Evolutionary conservation across 2,797 vertebrate species (phyloP), one percentile per base, ranked within the genome.

Genomic region (Mormyrus proboscirostris): DNA sequence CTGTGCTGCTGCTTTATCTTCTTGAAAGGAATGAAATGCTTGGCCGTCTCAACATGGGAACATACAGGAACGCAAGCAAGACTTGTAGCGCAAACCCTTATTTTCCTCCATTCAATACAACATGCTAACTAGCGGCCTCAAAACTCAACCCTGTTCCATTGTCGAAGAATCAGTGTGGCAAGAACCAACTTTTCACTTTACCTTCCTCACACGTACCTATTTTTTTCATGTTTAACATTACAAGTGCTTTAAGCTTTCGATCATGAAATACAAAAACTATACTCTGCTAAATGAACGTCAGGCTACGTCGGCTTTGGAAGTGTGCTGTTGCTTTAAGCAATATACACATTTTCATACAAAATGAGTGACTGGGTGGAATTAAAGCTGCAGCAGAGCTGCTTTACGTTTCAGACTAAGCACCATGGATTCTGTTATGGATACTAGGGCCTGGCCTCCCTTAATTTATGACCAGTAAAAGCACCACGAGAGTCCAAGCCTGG

Each of bases 181-280:
- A 69, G 33, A 57, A 87, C 86, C 93, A 92, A 91, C 82, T 4
- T 62, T 91, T 93, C 88, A 73, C 19, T 90, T 91, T 90, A 93
- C 89, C 90, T 89, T 91, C 92, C 89, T 86, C 88, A 88, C 89
- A 90, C 89, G 29, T 55, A 88, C 92, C 90, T 38, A 16, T 79
- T 50, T 85, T 55, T 62, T 73, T 47, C 10, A 33, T 19, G 9
- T 29, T 53, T 89, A 90, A 89, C 91, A 88, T 84, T 83, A 83
- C 47, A 73, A 33, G 47, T 57, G 29, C 76, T 55, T 55, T 83
- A 55, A 89, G n/a, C 49, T n/a, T 57, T 79, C 22, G 47, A 25
- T 55, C 9, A 50, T 25, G 16, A 29, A 85, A 89, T 22, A 89
- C 41, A 89, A 86, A 62, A 62, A 49, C 38, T 16, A 57, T 25